Base-by-base conservation (phyloP, 2,797 vertebrate species). In the Helicolenus hilgendorfi region DNA sequence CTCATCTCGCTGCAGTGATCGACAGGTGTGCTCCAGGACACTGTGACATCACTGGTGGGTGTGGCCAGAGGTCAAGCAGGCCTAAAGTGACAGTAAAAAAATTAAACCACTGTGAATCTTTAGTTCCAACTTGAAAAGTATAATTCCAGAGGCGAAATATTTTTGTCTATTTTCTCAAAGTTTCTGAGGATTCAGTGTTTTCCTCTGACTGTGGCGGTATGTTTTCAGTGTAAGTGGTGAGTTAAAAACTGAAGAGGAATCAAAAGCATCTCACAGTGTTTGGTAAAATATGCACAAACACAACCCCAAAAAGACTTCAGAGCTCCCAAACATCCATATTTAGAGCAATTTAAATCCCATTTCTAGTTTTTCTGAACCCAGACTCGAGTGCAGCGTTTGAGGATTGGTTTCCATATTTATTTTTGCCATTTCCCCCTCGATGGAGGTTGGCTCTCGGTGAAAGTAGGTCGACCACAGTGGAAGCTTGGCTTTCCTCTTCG, bases 381-480 rank as follows among this genome's bases (percentile, higher is more conserved):
- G 49, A 72, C 35, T 76, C 13, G 63, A 45, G 27, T 35, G 83
- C 59, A 67, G 58, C 26, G 76, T 79, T 75, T 77, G 68, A 83
- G 64, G 77, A 18, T 75, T 13, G 14, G 9, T 78, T 89, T 89
- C 49, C 78, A 72, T 60, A 11, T 65, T 88, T 81, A 6, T 31
- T 70, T 72, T n/a, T 71, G 41, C 58, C 60, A 49, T 49, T 73
- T 87, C 38, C 65, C 83, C 13, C 49, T 72, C 70, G 18, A 11
- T 56, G 67, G 63, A 72, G 78, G 36, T 77, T 83, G 84, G 79
- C 88, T 88, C 14, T 20, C 56, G 35, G 68, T 69, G 82, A 93
- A 92, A 92, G 92, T 92, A 89, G 92, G 90, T 93, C 86, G 33
- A 90, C 89, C 89, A 65, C 86, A 86, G 82, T 84, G 90, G 81